Evolutionary conservation across 2,797 vertebrate species (phyloP).

Genomic region (Okamejei kenojei): DNA sequence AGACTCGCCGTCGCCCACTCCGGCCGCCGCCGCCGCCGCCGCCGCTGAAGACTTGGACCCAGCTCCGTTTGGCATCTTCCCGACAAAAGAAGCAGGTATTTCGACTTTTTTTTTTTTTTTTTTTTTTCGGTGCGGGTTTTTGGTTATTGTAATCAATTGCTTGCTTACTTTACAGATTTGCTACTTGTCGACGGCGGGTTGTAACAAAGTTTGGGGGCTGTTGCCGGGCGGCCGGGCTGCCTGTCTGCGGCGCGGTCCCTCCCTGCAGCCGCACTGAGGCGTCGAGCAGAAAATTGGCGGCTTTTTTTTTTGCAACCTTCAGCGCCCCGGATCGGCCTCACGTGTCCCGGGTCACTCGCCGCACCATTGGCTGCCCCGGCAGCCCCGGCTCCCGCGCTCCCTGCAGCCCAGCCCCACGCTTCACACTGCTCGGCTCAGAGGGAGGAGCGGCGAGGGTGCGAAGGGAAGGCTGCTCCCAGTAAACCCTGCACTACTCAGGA

Average conservation of each 20-base stretch:
- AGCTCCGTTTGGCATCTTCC: constrained; percentile 33
- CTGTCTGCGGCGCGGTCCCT: neutral
- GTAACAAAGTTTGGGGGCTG: constrained; percentile 3
- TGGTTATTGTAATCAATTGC: constrained; percentile 1
- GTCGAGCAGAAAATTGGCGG: constrained; percentile 30
- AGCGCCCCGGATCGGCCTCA: neutral
- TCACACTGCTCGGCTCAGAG: no score
- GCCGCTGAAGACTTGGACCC: constrained; percentile 12
- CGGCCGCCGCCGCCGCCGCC: neutral
- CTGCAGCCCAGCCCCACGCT: no score
- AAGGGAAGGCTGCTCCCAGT: neutral
- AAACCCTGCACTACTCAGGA: neutral
- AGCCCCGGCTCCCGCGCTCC: neutral
- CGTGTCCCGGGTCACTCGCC: neutral
- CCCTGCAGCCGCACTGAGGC: neutral
- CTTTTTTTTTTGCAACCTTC: constrained; percentile 22
- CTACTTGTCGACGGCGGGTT: neutral
- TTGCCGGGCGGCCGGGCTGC: neutral
- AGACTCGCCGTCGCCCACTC: constrained; percentile 34
- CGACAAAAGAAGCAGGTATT: neutral
- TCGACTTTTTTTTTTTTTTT: neutral
- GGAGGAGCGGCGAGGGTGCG: no score
- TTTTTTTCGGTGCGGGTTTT: neutral
- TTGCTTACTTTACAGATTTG: neutral
- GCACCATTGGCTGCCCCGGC: neutral